Conservation (phyloP, 2,113 vertebrate genomes). For the Telmatochromis sp. region DNA sequence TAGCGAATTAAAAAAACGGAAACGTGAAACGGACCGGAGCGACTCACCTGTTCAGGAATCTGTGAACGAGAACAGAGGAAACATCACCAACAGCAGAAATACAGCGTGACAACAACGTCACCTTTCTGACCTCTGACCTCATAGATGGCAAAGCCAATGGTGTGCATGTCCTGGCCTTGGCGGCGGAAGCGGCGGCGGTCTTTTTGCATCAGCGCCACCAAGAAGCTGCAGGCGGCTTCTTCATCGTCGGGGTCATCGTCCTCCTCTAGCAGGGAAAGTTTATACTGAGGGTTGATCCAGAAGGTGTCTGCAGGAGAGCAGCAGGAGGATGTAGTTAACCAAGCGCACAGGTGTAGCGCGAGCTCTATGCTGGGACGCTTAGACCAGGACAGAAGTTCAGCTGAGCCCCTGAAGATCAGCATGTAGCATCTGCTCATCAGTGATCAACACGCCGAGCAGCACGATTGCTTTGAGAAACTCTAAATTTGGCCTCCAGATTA, state of each 20-base stretch:
- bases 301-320: slow-evolving; percentile 76
- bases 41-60: slow-evolving; percentile 78
- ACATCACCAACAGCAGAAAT: not conserved
- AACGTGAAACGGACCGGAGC: accelerated
- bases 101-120: not conserved
- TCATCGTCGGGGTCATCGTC: slow-evolving; percentile 82
- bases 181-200: slow-evolving; percentile 73
- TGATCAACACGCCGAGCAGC: not conserved
- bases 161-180: slow-evolving; percentile 78
- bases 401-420: not conserved
- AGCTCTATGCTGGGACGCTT: not conserved
- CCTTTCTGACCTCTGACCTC: slow-evolving; percentile 61
- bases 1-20: accelerated
- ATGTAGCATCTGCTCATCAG: not conserved
- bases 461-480: not conserved
- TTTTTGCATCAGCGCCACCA: slow-evolving; percentile 92
- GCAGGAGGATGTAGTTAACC: not conserved
- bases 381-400: not conserved
- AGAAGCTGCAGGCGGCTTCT: slow-evolving; percentile 79
- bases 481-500: not conserved
- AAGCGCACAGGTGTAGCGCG: not conserved
- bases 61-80: slow-evolving; percentile 10
- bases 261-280: slow-evolving; percentile 78
- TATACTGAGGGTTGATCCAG: slow-evolving; percentile 95
- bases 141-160: slow-evolving; percentile 86